Evolutionary conservation across 2,113 vertebrate genomes (phyloP).

Genomic region (Ciconia stormi): DNA sequence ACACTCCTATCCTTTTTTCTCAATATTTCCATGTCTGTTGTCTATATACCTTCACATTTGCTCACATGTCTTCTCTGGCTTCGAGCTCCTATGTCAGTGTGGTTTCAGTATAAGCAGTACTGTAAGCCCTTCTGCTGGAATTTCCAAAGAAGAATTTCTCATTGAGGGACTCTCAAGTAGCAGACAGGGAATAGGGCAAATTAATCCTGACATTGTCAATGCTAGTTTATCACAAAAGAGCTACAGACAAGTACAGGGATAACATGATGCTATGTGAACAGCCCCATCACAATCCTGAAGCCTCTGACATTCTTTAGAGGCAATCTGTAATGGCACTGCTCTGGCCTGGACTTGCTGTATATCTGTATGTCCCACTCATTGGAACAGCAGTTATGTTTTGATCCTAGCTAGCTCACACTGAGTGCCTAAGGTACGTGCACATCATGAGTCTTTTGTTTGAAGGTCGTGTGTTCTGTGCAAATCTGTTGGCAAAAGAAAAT

Average conservation of each 20-base stretch:
- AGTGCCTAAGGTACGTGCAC: neutral
- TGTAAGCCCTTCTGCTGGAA: neutral
- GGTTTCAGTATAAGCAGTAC: neutral
- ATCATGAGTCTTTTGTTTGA: neutral
- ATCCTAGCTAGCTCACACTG: neutral
- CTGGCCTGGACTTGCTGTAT: neutral
- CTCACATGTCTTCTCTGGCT: neutral
- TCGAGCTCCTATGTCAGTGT: rapidly evolving
- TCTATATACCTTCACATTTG: neutral
- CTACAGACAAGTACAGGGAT: neutral
- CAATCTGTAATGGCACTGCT: neutral
- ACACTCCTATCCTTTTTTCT: neutral
- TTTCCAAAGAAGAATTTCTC: neutral
- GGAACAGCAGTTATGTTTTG: neutral
- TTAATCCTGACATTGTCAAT: neutral
- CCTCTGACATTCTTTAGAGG: neutral
- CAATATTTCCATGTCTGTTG: neutral
- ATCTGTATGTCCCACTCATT: rapidly evolving
- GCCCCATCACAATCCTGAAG: neutral
- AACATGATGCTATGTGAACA: neutral
- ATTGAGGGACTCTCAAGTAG: neutral
- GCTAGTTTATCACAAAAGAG: neutral
- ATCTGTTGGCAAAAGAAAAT: neutral
- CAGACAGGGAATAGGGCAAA: neutral
- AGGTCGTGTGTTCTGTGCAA: neutral